A percentile compares a stretch with the other conserved stretches of the same genome.
Conservation (phyloP, 2,888 invertebrate species). For the Tillus elongatus region DNA sequence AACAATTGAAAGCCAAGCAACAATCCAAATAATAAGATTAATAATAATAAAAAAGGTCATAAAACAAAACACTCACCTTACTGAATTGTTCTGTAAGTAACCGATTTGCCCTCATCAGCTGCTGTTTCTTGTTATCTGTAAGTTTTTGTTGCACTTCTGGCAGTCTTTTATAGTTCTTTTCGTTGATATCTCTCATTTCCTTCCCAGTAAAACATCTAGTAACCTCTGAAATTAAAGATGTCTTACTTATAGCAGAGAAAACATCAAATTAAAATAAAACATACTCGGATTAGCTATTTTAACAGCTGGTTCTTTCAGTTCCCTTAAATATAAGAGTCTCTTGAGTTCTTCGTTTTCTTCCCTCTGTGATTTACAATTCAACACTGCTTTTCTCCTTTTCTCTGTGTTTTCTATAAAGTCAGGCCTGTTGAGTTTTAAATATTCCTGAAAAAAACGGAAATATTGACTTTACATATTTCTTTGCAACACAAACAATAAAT, state of each 20-base stretch:
- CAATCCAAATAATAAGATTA: too few relatives aligned
- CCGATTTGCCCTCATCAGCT: conserved; percentile 54
- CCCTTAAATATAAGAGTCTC: too few relatives aligned
- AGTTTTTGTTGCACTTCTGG: conserved; percentile 62
- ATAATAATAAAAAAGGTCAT: too few relatives aligned
- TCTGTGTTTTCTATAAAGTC: conserved; percentile 56
- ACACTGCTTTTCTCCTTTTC: conserved; percentile 37
- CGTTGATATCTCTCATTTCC: conserved; percentile 53
- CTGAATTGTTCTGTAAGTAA: conserved; percentile 69
- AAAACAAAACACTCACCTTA: too few relatives aligned
- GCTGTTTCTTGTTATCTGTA: conserved; percentile 51
- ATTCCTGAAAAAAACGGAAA: conserved; percentile 52
- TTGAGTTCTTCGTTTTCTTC: conserved; percentile 41
- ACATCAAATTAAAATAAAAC: conserved; percentile 6
- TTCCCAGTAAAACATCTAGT: conserved; percentile 30
- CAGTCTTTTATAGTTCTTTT: conserved; percentile 56
- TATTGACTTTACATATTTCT: too few relatives aligned
- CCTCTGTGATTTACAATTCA: conserved; percentile 21
- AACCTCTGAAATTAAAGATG: conserved; percentile 19
- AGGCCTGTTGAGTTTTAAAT: conserved; percentile 60
- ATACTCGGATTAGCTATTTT: neutral
- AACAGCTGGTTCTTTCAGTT: conserved; percentile 20
- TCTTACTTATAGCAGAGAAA: conserved; percentile 1
- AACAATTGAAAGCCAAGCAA: too few relatives aligned
- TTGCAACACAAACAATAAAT: too few relatives aligned